A percentile compares a stretch with the other conserved stretches of the same genome.
Conservation (phyloP, 2,888 invertebrate genomes). For the Pseudolycoriella hygida region DNA sequence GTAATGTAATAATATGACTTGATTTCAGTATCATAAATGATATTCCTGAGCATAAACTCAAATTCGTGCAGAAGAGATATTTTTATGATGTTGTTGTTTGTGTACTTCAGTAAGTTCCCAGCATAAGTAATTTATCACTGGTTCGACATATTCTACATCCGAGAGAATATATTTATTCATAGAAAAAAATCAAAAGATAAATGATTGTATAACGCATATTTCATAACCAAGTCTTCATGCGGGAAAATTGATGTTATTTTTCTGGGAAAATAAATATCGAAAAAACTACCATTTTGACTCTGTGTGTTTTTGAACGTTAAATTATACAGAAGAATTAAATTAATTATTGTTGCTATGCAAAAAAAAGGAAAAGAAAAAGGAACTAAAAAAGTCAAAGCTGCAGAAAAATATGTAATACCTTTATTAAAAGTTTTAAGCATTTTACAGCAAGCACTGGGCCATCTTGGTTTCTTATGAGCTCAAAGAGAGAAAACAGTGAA, state of each 20-base stretch:
- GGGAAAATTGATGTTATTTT: slow-evolving; percentile 1
- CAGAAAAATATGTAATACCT: no score
- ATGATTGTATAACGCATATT: slow-evolving; percentile 6
- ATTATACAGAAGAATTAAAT: background rate
- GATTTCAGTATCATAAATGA: no score
- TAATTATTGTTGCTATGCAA: no score
- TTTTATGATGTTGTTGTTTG: slow-evolving; percentile 1
- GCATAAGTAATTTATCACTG: slow-evolving; percentile 7
- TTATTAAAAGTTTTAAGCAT: no score
- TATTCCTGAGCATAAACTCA: no score
- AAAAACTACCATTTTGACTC: background rate
- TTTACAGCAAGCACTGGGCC: no score
- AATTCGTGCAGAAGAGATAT: background rate
- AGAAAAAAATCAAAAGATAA: slow-evolving; percentile 3
- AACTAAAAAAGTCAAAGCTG: no score
- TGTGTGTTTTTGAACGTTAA: background rate
- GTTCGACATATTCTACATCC: slow-evolving; percentile 5
- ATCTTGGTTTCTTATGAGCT: no score
- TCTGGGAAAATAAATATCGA: background rate
- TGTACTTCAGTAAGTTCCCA: background rate
- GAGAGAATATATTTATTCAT: slow-evolving; percentile 5
- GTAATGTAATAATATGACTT: no score
- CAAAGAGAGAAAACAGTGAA: no score
- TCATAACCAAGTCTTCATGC: slow-evolving; percentile 4
- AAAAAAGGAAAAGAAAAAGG: no score